A percentile compares a stretch with the other conserved stretches of the same genome.
These are phyloP conservation scores for Myocastor coypus DNA, from an alignment of 2,113 vertebrate genomes.

Conservation along the genomic window DNA sequence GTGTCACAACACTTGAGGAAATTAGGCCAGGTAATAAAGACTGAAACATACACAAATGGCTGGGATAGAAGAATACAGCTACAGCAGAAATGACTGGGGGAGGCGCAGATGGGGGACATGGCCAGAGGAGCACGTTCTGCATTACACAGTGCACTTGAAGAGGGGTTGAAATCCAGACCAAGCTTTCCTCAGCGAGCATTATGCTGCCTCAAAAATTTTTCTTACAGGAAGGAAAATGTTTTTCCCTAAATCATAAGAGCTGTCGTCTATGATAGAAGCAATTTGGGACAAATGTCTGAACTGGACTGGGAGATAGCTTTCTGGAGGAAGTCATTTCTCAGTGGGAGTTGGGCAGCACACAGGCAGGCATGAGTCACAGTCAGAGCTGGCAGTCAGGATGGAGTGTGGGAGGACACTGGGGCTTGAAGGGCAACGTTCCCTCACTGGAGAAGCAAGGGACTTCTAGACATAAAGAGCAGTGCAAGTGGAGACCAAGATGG, in stretches of 20 bases:
- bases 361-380: background rate
- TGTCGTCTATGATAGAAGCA: background rate
- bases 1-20: background rate
- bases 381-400: background rate
- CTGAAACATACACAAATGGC: background rate
- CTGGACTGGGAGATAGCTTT: background rate
- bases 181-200: background rate
- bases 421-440: background rate
- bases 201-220: background rate
- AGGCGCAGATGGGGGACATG: background rate
- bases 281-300: background rate
- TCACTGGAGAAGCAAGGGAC: background rate
- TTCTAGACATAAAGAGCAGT: background rate
- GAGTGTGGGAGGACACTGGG: background rate
- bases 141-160: background rate
- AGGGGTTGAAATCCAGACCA: background rate
- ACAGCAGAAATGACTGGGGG: background rate
- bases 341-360: background rate
- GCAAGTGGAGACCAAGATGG: background rate
- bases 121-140: background rate
- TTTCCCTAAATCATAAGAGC: background rate
- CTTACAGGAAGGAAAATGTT: background rate
- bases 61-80: background rate
- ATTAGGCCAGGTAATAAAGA: background rate
- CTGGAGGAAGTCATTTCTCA: background rate